These are phyloP conservation scores for Pseudomyrmex pallidus DNA, from an alignment of 1,140 invertebrate genomes.

Conservation along the genomic window DNA sequence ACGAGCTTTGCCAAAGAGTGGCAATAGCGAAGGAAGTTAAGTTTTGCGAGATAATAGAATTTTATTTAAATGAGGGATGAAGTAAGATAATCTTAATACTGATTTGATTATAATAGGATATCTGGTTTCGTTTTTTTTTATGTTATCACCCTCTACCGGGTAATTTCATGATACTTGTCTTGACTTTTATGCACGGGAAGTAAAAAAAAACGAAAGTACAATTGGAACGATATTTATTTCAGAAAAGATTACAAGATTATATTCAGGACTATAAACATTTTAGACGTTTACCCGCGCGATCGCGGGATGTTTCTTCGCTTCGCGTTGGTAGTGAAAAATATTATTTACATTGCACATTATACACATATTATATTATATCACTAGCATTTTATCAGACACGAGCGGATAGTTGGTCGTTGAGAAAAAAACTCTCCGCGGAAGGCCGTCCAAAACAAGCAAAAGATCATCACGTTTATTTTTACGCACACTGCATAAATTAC, in stretches of 20 bases:
- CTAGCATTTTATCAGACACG: slow-evolving; percentile 72
- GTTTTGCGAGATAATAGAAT: too few relatives aligned
- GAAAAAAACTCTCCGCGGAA: slow-evolving; percentile 40
- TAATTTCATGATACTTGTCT: too few relatives aligned
- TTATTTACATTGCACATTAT: slow-evolving; percentile 82
- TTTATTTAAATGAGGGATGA: too few relatives aligned
- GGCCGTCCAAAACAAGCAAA: slow-evolving; percentile 20
- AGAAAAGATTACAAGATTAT: slow-evolving; percentile 35
- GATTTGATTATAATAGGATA: too few relatives aligned
- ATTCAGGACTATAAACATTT: slow-evolving; percentile 58
- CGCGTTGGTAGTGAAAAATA: slow-evolving; percentile 80
- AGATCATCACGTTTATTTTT: neutral
- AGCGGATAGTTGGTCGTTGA: slow-evolving; percentile 67
- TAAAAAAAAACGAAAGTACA: neutral
- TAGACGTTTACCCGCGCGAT: slow-evolving; percentile 1
- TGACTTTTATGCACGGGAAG: neutral
- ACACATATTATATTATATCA: slow-evolving; percentile 68
- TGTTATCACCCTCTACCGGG: neutral
- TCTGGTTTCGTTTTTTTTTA: neutral
- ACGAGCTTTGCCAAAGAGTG: too few relatives aligned
- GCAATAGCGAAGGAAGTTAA: too few relatives aligned
- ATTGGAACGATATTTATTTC: slow-evolving; percentile 32
- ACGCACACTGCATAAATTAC: neutral
- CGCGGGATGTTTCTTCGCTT: slow-evolving; percentile 58
- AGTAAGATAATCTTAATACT: too few relatives aligned